Base-by-base conservation (phyloP, 2,888 invertebrate genomes). In the Troides aeacus region DNA sequence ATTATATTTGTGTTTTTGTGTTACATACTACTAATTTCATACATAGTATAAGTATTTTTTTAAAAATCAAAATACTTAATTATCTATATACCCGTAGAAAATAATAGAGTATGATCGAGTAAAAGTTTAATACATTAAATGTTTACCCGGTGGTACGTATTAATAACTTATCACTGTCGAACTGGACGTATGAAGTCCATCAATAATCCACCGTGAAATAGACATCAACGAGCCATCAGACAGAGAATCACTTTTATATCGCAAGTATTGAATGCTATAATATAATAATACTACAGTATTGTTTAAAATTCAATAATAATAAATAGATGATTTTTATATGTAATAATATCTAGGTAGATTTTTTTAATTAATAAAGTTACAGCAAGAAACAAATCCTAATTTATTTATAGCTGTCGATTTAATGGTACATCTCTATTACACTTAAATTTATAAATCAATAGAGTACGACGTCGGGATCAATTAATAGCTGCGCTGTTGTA, bases 341-440 rank as follows among this genome's bases (percentile, higher is more conserved):
- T 30, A 30, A 30, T 30, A 30, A 30, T 30, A 30, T 30, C 30
- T 30, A 3, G 30, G 30, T 4, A 30, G 30, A 30, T 4, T 30
- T 53, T n/a, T 53, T 5, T 53, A 6, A 6, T 5, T 53, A 53
- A 53, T 18, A n/a, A 53, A 53, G 10, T 53, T n/a, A 6, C n/a
- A n/a, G 10, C 18, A 5, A 15, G 18, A 53, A 53, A n/a, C 6
- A 6, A 53, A 53, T 7, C 18, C n/a, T n/a, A 53, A n/a, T 53
- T 53, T 53, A 7, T n/a, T n/a, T 7, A 6, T 7, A 53, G 5
- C 18, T 18, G 42, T 69, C 46, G 10, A 10, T 1, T n/a, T 65
- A 46, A 60, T 64, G 62, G 61, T 62, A 72, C 64, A 62, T 72
- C 71, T 72, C 69, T 64, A 72, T 69, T 65, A 70, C 46, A 30